These are phyloP conservation scores for Scolopax bukidnonensis DNA, from an alignment of 2,797 vertebrate genomes.

Conservation along the genomic window DNA sequence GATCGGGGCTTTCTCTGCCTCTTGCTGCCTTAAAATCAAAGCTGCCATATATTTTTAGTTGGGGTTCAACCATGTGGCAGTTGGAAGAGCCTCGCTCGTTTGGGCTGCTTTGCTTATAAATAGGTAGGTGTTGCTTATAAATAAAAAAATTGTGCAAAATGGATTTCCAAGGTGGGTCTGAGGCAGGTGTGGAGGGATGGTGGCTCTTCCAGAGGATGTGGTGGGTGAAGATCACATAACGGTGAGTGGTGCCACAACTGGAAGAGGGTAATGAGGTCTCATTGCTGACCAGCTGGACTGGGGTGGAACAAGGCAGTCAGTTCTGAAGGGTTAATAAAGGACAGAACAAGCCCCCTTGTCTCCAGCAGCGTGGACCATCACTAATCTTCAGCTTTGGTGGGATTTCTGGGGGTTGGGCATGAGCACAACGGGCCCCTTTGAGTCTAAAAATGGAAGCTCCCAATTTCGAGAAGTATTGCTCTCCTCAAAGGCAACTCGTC, in stretches of 20 bases:
- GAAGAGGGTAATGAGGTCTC: background rate
- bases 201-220: background rate
- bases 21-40: background rate
- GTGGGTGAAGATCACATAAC: too few species aligned
- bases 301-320: background rate
- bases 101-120: background rate
- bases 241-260: background rate
- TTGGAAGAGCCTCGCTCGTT: background rate
- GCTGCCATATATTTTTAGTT: accelerated
- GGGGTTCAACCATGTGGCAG: accelerated
- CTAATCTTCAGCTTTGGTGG: background rate
- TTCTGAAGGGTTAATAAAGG: accelerated
- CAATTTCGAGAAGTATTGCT: accelerated
- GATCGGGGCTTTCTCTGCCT: background rate
- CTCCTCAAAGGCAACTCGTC: background rate
- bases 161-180: accelerated
- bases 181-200: background rate
- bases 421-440: background rate
- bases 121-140: accelerated
- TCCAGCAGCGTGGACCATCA: accelerated
- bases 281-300: background rate
- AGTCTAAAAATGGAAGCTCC: background rate
- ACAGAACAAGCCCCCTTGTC: background rate
- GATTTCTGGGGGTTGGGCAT: background rate
- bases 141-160: background rate